Evolutionary conservation across 2,113 vertebrate genomes (phyloP), one percentile per base, ranked within the genome.

Genomic region (Platichthys stellatus): DNA sequence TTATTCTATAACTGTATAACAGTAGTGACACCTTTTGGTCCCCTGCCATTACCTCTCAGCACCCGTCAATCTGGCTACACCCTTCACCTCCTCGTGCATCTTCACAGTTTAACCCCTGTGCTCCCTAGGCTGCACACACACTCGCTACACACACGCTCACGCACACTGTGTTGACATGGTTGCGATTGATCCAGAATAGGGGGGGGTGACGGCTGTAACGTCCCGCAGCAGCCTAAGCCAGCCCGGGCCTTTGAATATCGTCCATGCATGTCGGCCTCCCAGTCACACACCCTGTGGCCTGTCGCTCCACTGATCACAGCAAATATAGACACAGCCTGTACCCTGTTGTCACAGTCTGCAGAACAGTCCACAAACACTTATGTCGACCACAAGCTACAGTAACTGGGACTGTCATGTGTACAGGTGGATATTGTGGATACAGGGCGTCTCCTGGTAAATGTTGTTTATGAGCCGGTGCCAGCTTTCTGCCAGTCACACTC

Each of bases 291-390:
- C 86, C 85, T 74, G 62, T 31, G 60, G 14, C 47, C 70, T 54
- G 58, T 73, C 57, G 0, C 71, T 76, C 45, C 2, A 2, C 74
- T 82, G 76, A 76, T 74, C 75, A 85, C 72, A 31, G 86, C 76
- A 91, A 92, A 92, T 80, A 92, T 86, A 72, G 75, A 86, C 87
- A 82, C 70, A 82, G 78, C 70, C 60, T 43, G 26, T 4, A 20
- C 17, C 49, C 63, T 90, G 76, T 90, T 91, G 9, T 51, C 10
- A 28, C 78, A 64, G 51, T 51, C 74, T 56, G 20, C 56, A 74
- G 43, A 82, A 57, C 17, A 65, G 35, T 72, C 67, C 26, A 67
- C 78, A 88, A 88, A 91, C 76, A 86, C 63, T 53, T 75, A 38
- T 3, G n/a, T 26, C 47, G 72, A 73, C 58, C 76, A 80, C 66